These are phyloP conservation scores for Macrotrachela quadricornifera DNA, from an alignment of 1,140 invertebrate species.

Conservation along the genomic window DNA sequence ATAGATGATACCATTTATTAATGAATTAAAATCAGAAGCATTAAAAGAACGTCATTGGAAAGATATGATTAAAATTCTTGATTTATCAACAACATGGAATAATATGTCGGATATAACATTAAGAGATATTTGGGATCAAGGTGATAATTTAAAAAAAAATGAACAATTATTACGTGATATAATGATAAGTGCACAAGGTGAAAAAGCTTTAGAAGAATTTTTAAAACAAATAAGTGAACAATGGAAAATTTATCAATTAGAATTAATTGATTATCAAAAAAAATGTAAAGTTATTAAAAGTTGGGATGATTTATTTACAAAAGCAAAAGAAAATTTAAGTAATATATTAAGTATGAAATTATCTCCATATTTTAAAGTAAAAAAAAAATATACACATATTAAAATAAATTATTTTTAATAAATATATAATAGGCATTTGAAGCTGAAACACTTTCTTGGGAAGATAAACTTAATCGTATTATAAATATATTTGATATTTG, in stretches of 20 bases:
- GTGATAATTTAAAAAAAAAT: constrained; percentile 70
- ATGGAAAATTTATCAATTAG: constrained; percentile 92
- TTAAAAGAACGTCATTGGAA: constrained; percentile 99
- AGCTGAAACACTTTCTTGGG: constrained; percentile 93
- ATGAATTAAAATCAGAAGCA: constrained; percentile 92
- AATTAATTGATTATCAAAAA: constrained; percentile 93
- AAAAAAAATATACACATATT: no score
- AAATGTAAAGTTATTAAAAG: constrained; percentile 90
- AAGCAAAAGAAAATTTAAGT: constrained; percentile 93
- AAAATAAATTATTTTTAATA: no score
- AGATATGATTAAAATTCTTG: constrained; percentile 70
- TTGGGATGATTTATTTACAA: constrained; percentile 98
- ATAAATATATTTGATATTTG: constrained; percentile 95
- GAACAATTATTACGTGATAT: constrained; percentile 81
- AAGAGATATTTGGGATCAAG: constrained; percentile 80
- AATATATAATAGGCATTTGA: constrained; percentile 51
- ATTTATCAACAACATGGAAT: constrained; percentile 84
- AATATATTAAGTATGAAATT: constrained; percentile 96
- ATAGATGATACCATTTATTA: constrained; percentile 63
- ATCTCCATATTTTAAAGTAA: constrained; percentile 64
- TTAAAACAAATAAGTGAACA: constrained; percentile 57
- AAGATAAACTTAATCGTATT: constrained; percentile 91
- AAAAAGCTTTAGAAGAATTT: constrained; percentile 97
- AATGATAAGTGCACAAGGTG: constrained; percentile 86
- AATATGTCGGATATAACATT: constrained; percentile 75